Base-by-base conservation (phyloP, 2,797 vertebrate species). In the Ctenopoma multispine region DNA sequence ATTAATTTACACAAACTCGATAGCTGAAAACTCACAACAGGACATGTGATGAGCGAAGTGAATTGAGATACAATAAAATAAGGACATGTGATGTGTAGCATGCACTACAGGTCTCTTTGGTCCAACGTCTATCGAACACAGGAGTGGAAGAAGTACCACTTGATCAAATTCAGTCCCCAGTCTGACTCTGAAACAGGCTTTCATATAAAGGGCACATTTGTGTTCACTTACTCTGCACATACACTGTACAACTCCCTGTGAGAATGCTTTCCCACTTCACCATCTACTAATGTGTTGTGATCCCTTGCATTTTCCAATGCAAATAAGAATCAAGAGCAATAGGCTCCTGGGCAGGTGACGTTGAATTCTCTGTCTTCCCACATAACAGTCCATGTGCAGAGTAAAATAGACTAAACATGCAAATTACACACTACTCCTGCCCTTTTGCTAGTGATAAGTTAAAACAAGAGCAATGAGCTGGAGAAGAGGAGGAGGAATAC, bases 1-100 rank as follows among this genome's bases (percentile, higher is more conserved):
- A 80, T 87, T 72, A 76, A 90, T 88, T 90, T 87, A 88, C 73
- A 80, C 78, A 79, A 89, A 87, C 77, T 83, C 84, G 89, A 83
- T 79, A 70, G 62, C 74, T 79, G 77, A 63, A 79, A 83, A 72
- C 53, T 77, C 66, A 68, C 65, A 27, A 49, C 54, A 72, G 57
- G 54, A 69, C 70, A 56, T 34, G 65, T 63, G n/a, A 63, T 69
- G 65, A 79, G 60, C 24, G 54, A 66, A 59, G 48, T 69, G 23
- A 65, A 43, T 44, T 0, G 8, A 67, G 60, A 66, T 67, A 66
- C 43, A 81, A 63, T 24, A 78, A 23, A 77, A 63, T 71, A 64
- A 40, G 57, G 31, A 41, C 49, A 55, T 71, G 60, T 69, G 48
- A 87, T 57, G 54, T 63, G 65, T 36, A 54, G 60, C 71, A 69